Evolutionary conservation across 2,113 vertebrate genomes (phyloP), one percentile per base, ranked within the genome.

Genomic region (Myotis lucifugus): DNA sequence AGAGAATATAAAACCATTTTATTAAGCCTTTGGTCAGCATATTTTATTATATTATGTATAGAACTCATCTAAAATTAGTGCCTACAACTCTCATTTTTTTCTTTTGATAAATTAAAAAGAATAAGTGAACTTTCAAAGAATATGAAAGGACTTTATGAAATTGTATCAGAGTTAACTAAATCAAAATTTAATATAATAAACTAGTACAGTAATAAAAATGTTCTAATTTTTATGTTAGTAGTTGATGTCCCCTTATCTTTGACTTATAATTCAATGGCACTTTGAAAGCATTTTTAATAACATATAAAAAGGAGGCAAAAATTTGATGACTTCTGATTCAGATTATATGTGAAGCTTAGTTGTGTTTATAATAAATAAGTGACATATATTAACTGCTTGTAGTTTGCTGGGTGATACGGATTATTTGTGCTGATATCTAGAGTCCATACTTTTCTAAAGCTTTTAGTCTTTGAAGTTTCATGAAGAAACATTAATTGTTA

Each of bases 91-190:
- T 52, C 69, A 56, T 81, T 91, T 96, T 96, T 59, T 90, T 88
- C 79, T 92, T 93, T 87, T 48, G 52, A 79, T 66, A 72, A 11
- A 89, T 72, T 77, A 40, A 79, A 90, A 95, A 66, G 29, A 81
- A 72, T 74, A 91, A 88, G 94, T 93, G 15, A 87, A 83, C 79
- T 93, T 93, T 69, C 37, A 96, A 94, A 95, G 67, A 67, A 67
- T 37, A 25, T 94, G 29, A 88, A 91, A 66, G 50, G 50, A 79
- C 48, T 77, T 81, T 52, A 72, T 85, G 54, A 90, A 93, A 96
- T 93, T 34, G 15, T 15, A 84, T 89, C 42, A 79, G 12, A 88
- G 52, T 94, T 77, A 95, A 69, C 32, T 66, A 85, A 92, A 73
- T 94, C n/a, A 94, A 88, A 92, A 92, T 82, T 59, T 81, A 83